Conservation (phyloP, 2,113 vertebrate species). For the Tachycineta bicolor region DNA sequence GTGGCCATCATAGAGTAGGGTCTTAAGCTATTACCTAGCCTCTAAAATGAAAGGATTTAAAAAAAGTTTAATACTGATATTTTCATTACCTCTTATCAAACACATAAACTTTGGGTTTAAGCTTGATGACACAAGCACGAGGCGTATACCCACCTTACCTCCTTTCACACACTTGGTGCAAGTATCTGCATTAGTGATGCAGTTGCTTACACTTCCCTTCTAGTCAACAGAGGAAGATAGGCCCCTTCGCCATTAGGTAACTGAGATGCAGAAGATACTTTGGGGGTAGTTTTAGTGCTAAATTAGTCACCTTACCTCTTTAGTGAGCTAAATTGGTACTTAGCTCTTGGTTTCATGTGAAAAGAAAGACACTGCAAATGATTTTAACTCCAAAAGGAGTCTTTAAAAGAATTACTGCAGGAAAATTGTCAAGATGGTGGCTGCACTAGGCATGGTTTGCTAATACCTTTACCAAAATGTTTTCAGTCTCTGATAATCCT, state of each 20-base stretch:
- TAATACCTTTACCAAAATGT: neutral
- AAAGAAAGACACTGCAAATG: neutral
- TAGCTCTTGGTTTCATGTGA: conserved; percentile 1
- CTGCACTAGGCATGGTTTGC: neutral
- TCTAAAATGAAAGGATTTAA: neutral
- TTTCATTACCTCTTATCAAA: neutral
- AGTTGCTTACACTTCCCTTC: neutral
- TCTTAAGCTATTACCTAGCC: neutral
- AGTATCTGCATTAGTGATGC: neutral
- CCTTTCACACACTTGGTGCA: neutral
- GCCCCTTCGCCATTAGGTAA: neutral
- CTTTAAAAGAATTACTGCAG: conserved; percentile 1
- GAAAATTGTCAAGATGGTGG: neutral
- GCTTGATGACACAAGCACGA: neutral
- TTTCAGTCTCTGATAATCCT: neutral
- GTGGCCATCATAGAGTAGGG: neutral
- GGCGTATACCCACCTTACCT: neutral
- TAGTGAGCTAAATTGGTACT: neutral
- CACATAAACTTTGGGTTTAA: neutral
- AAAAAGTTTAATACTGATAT: neutral
- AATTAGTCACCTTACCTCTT: conserved; percentile 28
- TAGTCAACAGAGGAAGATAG: neutral
- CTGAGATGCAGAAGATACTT: neutral
- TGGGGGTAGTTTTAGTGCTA: neutral
- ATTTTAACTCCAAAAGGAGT: neutral